A percentile compares a stretch with the other conserved stretches of the same genome.
Evolutionary conservation across 2,888 invertebrate genomes (phyloP).

Genomic region (Lysandra bellargus): DNA sequence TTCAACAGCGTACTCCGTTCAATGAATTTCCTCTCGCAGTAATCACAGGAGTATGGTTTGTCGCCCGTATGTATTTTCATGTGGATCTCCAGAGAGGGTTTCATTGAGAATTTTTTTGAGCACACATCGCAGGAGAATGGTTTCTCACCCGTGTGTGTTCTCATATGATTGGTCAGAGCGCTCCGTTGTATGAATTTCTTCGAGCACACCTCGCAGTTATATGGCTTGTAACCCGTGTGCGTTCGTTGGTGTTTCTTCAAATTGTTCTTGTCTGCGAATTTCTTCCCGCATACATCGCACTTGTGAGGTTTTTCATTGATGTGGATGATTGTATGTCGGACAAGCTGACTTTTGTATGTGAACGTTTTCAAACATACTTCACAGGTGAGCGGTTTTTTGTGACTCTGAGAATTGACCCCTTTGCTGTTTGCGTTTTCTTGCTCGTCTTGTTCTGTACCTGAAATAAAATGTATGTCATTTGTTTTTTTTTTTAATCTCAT

Average conservation of each 20-base stretch:
- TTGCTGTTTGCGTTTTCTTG: background rate
- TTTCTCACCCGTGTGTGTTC: background rate
- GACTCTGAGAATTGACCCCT: background rate
- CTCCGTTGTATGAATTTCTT: background rate
- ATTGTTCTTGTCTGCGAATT: background rate
- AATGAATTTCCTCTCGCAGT: background rate
- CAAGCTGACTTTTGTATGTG: background rate
- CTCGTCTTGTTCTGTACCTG: background rate
- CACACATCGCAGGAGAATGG: background rate
- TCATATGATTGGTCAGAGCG: background rate
- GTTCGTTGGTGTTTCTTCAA: background rate
- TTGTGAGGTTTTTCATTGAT: background rate
- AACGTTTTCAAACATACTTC: background rate
- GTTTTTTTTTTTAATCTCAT: background rate
- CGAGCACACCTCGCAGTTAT: background rate
- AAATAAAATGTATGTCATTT: background rate
- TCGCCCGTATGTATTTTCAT: background rate
- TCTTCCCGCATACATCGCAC: background rate
- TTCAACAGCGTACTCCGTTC: background rate
- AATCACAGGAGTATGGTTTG: background rate
- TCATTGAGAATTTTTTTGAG: background rate
- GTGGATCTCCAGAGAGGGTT: background rate
- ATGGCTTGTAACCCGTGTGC: background rate
- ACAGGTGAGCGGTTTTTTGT: background rate
- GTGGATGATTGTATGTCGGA: background rate